phyloP scores from a whole-genome alignment of 2,113 vertebrate species.

The Heteronetta atricapilla region DNA sequence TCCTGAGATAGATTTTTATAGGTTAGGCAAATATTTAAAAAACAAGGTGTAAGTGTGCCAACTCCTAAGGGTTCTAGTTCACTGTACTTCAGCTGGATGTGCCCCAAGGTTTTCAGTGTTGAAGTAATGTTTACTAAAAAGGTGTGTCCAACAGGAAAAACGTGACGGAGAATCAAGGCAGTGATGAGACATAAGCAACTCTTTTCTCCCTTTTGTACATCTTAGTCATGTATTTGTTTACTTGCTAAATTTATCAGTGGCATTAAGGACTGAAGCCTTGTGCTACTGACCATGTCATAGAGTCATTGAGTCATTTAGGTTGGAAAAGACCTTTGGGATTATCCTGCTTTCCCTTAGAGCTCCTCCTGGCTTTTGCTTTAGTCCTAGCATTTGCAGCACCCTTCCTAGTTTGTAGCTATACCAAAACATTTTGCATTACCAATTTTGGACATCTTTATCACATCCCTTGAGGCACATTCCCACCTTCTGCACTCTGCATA shows the following conservation, averaged over 20 bases:
- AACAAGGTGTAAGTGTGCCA: background rate
- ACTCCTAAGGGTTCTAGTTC: background rate
- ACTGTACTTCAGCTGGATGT: background rate
- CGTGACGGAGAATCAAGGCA: background rate
- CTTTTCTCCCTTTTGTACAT: background rate
- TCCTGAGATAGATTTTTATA: background rate
- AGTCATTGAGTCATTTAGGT: background rate
- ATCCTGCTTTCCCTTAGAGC: background rate
- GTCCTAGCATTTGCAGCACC: background rate
- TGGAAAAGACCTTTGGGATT: background rate
- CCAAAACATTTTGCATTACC: background rate
- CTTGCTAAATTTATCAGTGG: background rate
- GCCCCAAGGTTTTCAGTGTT: background rate
- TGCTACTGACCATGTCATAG: background rate
- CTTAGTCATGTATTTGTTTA: background rate
- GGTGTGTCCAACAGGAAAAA: background rate
- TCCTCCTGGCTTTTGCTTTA: background rate
- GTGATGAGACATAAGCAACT: background rate
- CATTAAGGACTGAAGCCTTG: background rate
- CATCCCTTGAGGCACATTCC: accelerated
- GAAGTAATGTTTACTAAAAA: background rate
- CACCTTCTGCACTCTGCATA: background rate
- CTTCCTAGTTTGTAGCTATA: background rate
- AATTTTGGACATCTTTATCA: background rate
- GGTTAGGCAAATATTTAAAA: background rate